Evolutionary conservation across 2,113 vertebrate species (phyloP).

Genomic region (Chaetodon trifascialis): DNA sequence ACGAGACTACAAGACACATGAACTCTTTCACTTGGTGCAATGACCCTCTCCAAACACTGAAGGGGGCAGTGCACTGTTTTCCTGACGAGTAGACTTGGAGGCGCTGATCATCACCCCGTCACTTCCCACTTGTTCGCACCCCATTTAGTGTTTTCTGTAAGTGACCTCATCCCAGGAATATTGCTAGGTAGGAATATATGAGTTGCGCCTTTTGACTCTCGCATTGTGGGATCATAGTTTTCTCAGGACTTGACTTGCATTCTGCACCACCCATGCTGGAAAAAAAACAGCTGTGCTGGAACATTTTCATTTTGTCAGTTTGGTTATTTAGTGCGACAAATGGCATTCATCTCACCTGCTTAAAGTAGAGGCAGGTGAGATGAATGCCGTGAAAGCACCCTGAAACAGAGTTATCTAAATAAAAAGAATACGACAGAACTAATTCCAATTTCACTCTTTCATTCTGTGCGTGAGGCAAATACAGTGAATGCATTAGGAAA

Average conservation of each 20-base stretch:
- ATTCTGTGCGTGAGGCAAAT: slow-evolving; percentile 8
- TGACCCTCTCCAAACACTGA: not conserved
- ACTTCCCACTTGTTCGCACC: not conserved
- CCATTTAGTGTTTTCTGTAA: not conserved
- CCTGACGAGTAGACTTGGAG: not conserved
- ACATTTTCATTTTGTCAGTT: not conserved
- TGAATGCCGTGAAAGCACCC: not conserved
- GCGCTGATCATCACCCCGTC: not conserved
- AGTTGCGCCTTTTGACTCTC: too few relatives aligned
- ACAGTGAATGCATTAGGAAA: slow-evolving; percentile 3
- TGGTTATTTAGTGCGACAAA: not conserved
- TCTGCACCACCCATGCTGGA: not conserved
- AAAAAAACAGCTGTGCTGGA: too few relatives aligned
- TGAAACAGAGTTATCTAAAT: slow-evolving; percentile 5
- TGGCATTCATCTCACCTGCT: not conserved
- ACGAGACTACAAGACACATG: not conserved
- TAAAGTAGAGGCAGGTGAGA: not conserved
- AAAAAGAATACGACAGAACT: slow-evolving; percentile 18
- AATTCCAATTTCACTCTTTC: slow-evolving; percentile 33
- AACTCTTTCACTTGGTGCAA: not conserved
- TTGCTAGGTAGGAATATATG: not conserved
- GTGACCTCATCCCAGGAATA: too few relatives aligned
- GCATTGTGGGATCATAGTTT: not conserved
- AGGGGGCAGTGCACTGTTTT: not conserved
- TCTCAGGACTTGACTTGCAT: not conserved